A percentile compares a stretch with the other conserved stretches of the same genome.
Evolutionary conservation across 1,140 invertebrate genomes (phyloP).

Genomic region (Drosophila nikananu): DNA sequence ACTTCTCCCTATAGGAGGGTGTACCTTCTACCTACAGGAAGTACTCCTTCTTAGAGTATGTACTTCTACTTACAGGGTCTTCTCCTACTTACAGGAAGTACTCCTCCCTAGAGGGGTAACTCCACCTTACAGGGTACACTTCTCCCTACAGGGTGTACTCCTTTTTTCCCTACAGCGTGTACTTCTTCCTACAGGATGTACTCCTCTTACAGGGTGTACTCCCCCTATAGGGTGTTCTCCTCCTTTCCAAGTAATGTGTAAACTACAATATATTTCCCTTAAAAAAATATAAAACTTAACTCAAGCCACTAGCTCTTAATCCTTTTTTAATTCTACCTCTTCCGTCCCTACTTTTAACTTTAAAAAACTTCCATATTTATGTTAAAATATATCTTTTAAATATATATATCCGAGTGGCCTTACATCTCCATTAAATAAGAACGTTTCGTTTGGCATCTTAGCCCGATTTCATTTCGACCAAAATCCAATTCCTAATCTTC

Average conservation of each 20-base stretch:
- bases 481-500: slow-evolving; percentile 39
- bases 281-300: too few species aligned
- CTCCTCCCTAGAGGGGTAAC: background rate
- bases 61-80: background rate
- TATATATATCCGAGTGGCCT: background rate
- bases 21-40: too few species aligned
- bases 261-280: background rate
- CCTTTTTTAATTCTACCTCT: fast-evolving
- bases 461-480: slow-evolving; percentile 31
- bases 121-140: too few species aligned
- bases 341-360: background rate
- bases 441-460: slow-evolving; percentile 13
- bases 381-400: background rate
- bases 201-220: background rate
- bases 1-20: too few species aligned
- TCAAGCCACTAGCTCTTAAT: too few species aligned
- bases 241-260: background rate
- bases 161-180: too few species aligned
- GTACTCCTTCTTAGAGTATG: too few species aligned
- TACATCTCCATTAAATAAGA: background rate
- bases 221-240: background rate
- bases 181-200: background rate
- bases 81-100: background rate
- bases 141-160: too few species aligned
- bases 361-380: background rate